Conservation (phyloP, 2,888 invertebrate genomes). For the Xylophagus ater region DNA sequence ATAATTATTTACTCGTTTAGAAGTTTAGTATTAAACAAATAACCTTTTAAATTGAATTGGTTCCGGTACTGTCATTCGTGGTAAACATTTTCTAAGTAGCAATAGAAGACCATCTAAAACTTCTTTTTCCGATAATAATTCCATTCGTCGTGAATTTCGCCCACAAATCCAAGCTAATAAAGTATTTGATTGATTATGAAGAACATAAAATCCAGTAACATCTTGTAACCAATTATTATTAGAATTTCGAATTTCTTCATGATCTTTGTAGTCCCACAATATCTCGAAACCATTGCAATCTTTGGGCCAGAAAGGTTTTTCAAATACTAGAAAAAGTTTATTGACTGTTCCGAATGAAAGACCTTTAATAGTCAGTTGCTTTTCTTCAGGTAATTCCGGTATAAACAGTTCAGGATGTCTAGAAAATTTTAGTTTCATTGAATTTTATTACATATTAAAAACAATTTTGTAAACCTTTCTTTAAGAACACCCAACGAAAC, state of each 20-base stretch:
- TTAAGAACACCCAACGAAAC: constrained; percentile 52
- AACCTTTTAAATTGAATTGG: constrained; percentile 22
- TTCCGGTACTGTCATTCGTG: constrained; percentile 29
- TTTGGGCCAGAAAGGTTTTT: constrained; percentile 47
- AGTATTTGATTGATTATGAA: constrained; percentile 49
- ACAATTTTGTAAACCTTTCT: constrained; percentile 29
- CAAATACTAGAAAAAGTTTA: constrained; percentile 52
- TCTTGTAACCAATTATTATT: constrained; percentile 49
- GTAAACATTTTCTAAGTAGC: constrained; percentile 31
- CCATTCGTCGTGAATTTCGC: constrained; percentile 48
- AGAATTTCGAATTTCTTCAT: constrained; percentile 28
- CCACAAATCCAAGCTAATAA: constrained; percentile 62
- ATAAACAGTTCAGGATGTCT: constrained; percentile 35
- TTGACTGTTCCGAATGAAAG: constrained; percentile 49
- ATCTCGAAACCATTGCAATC: constrained; percentile 45
- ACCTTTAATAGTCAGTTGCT: constrained; percentile 42
- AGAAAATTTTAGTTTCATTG: not conserved
- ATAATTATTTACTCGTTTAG: too few species aligned
- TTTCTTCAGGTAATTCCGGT: constrained; percentile 41
- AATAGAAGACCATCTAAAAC: constrained; percentile 30
- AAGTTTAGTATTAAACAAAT: too few species aligned
- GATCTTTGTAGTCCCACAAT: constrained; percentile 46
- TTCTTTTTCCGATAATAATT: constrained; percentile 45
- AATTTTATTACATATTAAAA: not conserved
- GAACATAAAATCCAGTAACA: constrained; percentile 54